phyloP scores from a whole-genome alignment of 2,888 invertebrate species.

The Pherbina coryleti region DNA sequence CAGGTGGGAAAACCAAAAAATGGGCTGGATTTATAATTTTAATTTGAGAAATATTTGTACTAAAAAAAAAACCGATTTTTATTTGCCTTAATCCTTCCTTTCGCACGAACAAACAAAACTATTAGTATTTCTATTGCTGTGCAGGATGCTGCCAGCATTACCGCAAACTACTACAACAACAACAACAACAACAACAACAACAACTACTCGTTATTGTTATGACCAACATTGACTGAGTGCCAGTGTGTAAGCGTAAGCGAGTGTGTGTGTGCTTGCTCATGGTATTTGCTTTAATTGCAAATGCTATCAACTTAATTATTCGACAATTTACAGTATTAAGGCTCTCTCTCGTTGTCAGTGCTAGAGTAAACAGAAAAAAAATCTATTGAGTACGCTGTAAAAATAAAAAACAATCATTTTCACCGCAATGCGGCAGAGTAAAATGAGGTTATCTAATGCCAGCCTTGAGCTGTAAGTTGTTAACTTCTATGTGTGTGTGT shows the following conservation, averaged over 20 bases:
- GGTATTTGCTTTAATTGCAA: conserved; percentile 7
- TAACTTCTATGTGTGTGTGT: too few species aligned
- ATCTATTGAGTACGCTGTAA: background rate
- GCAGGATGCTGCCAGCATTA: background rate
- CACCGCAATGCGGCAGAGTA: conserved; percentile 14
- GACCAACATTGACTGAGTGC: background rate
- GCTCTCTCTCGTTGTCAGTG: background rate
- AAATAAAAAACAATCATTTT: background rate
- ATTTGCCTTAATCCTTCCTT: too few species aligned
- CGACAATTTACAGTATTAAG: conserved; percentile 8
- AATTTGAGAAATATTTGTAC: too few species aligned
- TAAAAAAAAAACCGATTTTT: too few species aligned
- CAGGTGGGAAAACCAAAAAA: background rate
- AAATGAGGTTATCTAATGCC: background rate
- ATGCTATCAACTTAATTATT: conserved; percentile 18
- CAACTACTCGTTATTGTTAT: too few species aligned
- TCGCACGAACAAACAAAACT: too few species aligned
- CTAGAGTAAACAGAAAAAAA: background rate
- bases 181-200: too few species aligned
- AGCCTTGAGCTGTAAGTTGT: too few species aligned
- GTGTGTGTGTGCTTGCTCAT: conserved; percentile 3
- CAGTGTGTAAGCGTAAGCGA: background rate
- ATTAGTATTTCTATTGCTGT: too few species aligned
- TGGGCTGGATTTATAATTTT: too few species aligned
- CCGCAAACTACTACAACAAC: background rate